Percentiles rank a stretch among this genome's conserved stretches.
Conservation (phyloP, 1,140 invertebrate species). For the Eriocheir sinensis region DNA sequence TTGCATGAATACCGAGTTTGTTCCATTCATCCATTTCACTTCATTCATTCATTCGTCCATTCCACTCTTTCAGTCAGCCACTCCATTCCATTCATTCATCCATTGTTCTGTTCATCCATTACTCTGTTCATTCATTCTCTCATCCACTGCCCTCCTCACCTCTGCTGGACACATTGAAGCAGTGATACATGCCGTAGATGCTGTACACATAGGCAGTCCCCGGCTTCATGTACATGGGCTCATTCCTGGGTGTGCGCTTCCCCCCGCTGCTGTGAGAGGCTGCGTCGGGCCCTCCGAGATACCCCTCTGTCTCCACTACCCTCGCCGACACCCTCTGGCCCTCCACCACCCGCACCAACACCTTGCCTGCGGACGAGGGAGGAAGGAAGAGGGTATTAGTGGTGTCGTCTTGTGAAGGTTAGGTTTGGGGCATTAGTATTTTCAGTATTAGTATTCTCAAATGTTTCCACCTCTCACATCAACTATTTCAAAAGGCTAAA, state of each 20-base stretch:
- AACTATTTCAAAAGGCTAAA: no score
- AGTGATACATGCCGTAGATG: conserved; percentile 92
- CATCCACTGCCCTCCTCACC: conserved; percentile 84
- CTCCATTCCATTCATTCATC: no score
- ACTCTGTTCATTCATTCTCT: no score
- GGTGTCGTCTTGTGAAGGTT: not conserved
- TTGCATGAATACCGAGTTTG: no score
- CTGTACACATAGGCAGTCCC: conserved; percentile 92
- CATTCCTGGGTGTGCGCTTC: conserved; percentile 86
- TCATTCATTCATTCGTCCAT: no score
- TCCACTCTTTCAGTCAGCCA: no score
- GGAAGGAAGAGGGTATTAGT: not conserved
- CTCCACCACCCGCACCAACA: conserved; percentile 85
- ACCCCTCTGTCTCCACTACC: conserved; percentile 92
- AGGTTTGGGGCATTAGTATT: no score
- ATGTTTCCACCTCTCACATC: no score
- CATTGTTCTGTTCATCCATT: no score
- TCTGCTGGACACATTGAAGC: conserved; percentile 91
- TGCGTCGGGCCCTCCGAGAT: conserved; percentile 88
- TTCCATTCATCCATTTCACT: no score
- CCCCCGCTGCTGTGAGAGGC: conserved; percentile 88
- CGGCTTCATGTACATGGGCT: conserved; percentile 90
- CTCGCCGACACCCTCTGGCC: conserved; percentile 84
- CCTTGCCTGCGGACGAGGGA: conserved; percentile 81
- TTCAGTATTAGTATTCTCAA: no score